These are phyloP conservation scores for Myocastor coypus DNA, from an alignment of 2,113 vertebrate species.

Conservation along the genomic window DNA sequence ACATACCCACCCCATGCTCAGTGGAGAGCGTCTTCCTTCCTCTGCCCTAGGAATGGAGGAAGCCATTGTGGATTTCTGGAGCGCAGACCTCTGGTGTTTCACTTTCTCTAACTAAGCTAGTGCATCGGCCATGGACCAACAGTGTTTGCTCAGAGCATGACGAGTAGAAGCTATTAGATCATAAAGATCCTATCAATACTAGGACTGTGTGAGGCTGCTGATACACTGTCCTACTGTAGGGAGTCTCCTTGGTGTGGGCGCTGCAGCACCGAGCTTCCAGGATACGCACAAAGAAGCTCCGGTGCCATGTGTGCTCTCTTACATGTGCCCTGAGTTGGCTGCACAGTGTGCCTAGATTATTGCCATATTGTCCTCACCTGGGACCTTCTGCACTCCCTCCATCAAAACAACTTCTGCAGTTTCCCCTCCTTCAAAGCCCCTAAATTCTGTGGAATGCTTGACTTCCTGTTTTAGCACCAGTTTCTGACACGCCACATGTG, in stretches of 20 bases:
- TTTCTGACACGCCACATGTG: neutral
- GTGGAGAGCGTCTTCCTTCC: neutral
- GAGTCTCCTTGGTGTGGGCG: neutral
- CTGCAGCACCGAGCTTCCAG: neutral
- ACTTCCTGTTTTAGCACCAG: neutral
- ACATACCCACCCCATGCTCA: neutral
- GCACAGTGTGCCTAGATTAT: neutral
- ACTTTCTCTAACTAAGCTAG: neutral
- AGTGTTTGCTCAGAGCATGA: neutral
- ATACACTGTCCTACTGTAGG: neutral
- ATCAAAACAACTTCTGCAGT: neutral
- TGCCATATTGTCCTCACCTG: neutral
- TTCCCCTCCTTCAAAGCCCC: neutral
- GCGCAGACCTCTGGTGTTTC: neutral
- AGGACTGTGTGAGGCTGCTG: neutral
- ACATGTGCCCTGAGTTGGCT: neutral
- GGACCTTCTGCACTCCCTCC: neutral
- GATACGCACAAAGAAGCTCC: neutral
- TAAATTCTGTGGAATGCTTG: neutral
- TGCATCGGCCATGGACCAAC: neutral
- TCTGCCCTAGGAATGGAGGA: constrained; percentile 4
- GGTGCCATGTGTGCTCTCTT: neutral
- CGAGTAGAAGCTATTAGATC: neutral
- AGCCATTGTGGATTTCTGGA: neutral
- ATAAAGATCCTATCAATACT: neutral